Conservation (phyloP, 1,140 invertebrate species). For the Conus ventricosus region DNA sequence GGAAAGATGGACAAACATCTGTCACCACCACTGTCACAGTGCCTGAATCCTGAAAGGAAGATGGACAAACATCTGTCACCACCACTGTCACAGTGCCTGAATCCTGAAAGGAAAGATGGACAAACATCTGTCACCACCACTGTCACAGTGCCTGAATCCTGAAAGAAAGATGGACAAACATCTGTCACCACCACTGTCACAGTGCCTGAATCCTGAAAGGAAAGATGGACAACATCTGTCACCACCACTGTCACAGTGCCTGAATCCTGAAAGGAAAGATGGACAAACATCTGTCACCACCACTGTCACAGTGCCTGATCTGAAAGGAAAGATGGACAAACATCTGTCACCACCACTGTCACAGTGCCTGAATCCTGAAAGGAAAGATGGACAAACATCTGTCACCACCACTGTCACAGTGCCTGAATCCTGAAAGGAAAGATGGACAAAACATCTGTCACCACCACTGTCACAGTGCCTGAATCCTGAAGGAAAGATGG, state of each 20-base stretch:
- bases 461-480: slow-evolving; percentile 53
- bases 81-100: slow-evolving; percentile 55
- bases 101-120: slow-evolving; percentile 43
- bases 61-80: slow-evolving; percentile 53
- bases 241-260: slow-evolving; percentile 56
- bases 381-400: slow-evolving; percentile 42
- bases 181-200: slow-evolving; percentile 55
- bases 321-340: slow-evolving; percentile 28
- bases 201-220: slow-evolving; percentile 51
- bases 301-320: slow-evolving; percentile 58
- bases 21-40: slow-evolving; percentile 53
- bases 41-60: slow-evolving; percentile 49
- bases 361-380: slow-evolving; percentile 56
- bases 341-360: slow-evolving; percentile 52
- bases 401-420: slow-evolving; percentile 53
- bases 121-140: slow-evolving; percentile 52
- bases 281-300: slow-evolving; percentile 51
- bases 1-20: slow-evolving; percentile 42
- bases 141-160: slow-evolving; percentile 59
- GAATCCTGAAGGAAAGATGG: slow-evolving; percentile 49
- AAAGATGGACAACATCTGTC: slow-evolving; percentile 41
- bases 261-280: slow-evolving; percentile 47
- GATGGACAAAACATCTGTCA: too few relatives aligned
- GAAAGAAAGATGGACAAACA: background rate
- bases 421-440: slow-evolving; percentile 49